phyloP scores from a whole-genome alignment of 2,797 vertebrate species.

The Erethizon dorsatum region DNA sequence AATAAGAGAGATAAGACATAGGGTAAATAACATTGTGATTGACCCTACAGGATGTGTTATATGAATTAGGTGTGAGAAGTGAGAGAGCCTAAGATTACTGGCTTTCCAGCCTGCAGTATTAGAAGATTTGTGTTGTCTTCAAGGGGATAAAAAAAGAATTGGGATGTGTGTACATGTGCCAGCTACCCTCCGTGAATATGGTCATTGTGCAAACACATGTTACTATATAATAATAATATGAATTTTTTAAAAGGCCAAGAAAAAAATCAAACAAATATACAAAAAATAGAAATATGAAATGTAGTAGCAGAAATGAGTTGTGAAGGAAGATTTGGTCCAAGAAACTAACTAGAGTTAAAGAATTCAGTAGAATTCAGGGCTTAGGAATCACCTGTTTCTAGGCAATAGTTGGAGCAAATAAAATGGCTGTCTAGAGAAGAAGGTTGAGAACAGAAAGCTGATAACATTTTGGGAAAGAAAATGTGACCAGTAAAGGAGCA shows the following conservation, averaged over 20 bases:
- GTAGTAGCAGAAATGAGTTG: background rate
- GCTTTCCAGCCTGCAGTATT: background rate
- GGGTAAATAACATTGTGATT: background rate
- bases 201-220: background rate
- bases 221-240: background rate
- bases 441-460: background rate
- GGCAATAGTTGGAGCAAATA: background rate
- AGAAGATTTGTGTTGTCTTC: background rate
- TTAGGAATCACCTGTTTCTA: background rate
- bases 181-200: background rate
- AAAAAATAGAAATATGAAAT: constrained; percentile 20
- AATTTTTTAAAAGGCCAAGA: background rate
- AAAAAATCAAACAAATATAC: background rate
- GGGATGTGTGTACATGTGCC: too few relatives aligned
- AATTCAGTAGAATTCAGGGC: background rate
- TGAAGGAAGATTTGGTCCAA: background rate
- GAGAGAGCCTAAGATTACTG: background rate
- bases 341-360: background rate
- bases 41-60: background rate
- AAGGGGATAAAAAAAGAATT: background rate
- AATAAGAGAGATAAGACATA: background rate
- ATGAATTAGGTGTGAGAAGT: background rate
- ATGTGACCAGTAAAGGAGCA: background rate
- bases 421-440: background rate
- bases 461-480: background rate